Evolutionary conservation across 2,113 vertebrate genomes (phyloP).

Genomic region (Lipotes vexillifer): DNA sequence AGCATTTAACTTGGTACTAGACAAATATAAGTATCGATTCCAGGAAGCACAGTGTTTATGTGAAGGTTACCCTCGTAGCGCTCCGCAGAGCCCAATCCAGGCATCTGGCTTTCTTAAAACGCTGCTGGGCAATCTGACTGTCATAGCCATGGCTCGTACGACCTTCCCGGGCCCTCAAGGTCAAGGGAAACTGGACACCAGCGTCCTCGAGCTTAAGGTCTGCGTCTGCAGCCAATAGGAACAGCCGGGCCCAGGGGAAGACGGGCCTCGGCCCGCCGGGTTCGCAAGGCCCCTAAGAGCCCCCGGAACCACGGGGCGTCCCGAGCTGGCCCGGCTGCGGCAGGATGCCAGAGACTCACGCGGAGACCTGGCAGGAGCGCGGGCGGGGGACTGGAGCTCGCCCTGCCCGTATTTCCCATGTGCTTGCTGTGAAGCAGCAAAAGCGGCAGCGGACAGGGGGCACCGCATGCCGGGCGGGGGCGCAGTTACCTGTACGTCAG

Average conservation of each 20-base stretch:
- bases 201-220: neutral
- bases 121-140: constrained; percentile 70
- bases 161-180: constrained; percentile 59
- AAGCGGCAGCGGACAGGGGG: neutral
- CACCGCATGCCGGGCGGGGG: neutral
- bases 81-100: constrained; percentile 77
- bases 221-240: neutral
- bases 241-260: neutral
- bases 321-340: neutral
- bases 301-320: neutral
- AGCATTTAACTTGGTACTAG: constrained; percentile 66
- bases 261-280: neutral
- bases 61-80: constrained; percentile 70
- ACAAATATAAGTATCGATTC: constrained; percentile 64
- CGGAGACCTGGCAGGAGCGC: neutral
- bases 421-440: neutral
- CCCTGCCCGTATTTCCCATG: too few relatives aligned
- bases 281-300: neutral
- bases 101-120: constrained; percentile 76
- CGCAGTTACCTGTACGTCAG: constrained; percentile 7
- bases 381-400: too few relatives aligned
- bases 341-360: too few relatives aligned
- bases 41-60: constrained; percentile 65
- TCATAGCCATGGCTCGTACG: constrained; percentile 78
- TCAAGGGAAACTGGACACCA: constrained; percentile 31